Evolutionary conservation across 2,113 vertebrate species (phyloP).

Genomic region (Pluvianellus socialis): DNA sequence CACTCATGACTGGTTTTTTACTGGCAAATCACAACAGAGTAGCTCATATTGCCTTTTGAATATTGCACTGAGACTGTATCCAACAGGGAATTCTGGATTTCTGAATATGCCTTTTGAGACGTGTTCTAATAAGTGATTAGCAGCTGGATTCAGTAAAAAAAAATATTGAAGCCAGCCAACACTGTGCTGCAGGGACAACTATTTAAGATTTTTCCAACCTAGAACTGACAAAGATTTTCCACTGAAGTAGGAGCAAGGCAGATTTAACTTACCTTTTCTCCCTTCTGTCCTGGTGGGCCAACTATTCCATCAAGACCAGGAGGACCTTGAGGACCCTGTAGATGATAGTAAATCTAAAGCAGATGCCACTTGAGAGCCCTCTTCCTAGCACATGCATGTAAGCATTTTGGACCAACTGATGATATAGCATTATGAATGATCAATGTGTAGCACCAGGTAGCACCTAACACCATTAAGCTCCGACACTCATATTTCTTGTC

Average conservation of each 20-base stretch:
- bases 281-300: slow-evolving; percentile 79
- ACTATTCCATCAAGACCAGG: slow-evolving; percentile 79
- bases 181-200: background rate
- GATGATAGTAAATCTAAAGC: background rate
- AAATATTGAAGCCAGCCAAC: background rate
- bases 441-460: background rate
- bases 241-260: background rate
- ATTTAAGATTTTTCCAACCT: background rate
- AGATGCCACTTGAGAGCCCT: background rate
- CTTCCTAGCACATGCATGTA: background rate
- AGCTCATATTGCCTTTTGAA: background rate
- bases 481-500: background rate
- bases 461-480: background rate
- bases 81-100: background rate
- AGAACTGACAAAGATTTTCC: background rate
- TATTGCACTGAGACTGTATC: background rate
- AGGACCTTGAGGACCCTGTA: slow-evolving; percentile 80
- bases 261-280: slow-evolving; percentile 79
- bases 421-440: background rate
- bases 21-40: background rate
- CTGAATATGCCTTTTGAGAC: background rate
- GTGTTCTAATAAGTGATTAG: background rate
- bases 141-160: background rate
- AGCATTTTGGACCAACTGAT: background rate
- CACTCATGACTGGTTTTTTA: background rate